A percentile compares a stretch with the other conserved stretches of the same genome.
Conservation (phyloP, 2,113 vertebrate species). For the Eubucco bourcierii region DNA sequence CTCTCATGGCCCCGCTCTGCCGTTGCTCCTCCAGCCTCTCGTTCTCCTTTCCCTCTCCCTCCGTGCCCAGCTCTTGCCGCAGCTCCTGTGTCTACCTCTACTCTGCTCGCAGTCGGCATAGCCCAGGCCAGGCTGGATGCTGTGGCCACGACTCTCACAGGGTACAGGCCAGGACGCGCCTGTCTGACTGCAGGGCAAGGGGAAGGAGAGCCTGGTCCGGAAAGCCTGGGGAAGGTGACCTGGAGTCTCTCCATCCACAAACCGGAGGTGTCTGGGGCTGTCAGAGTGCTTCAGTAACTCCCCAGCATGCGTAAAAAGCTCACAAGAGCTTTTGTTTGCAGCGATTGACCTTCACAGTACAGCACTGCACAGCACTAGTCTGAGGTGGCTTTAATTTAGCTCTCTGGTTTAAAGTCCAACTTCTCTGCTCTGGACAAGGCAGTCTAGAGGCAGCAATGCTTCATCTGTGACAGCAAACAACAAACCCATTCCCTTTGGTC, state of each 20-base stretch:
- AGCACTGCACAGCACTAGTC: rapidly evolving
- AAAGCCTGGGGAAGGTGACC: rapidly evolving
- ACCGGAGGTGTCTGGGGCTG: rapidly evolving
- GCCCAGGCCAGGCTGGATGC: no score
- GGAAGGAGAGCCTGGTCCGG: rapidly evolving
- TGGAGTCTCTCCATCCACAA: rapidly evolving
- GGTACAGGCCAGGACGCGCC: neutral
- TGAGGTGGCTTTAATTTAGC: rapidly evolving
- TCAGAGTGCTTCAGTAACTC: rapidly evolving
- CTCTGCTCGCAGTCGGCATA: no score
- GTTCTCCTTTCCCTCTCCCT: no score
- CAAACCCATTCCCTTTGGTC: rapidly evolving
- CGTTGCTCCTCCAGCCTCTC: no score
- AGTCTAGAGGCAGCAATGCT: neutral
- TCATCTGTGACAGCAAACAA: rapidly evolving
- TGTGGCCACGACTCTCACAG: neutral
- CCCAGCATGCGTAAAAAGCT: rapidly evolving
- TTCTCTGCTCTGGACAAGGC: neutral
- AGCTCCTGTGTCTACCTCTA: no score
- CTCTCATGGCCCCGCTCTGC: no score
- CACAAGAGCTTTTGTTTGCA: rapidly evolving
- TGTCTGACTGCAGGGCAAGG: neutral
- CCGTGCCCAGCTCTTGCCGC: no score
- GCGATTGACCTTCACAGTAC: rapidly evolving
- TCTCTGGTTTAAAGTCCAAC: rapidly evolving